Conservation (phyloP, 2,797 vertebrate genomes). For the Meda fulgida region DNA sequence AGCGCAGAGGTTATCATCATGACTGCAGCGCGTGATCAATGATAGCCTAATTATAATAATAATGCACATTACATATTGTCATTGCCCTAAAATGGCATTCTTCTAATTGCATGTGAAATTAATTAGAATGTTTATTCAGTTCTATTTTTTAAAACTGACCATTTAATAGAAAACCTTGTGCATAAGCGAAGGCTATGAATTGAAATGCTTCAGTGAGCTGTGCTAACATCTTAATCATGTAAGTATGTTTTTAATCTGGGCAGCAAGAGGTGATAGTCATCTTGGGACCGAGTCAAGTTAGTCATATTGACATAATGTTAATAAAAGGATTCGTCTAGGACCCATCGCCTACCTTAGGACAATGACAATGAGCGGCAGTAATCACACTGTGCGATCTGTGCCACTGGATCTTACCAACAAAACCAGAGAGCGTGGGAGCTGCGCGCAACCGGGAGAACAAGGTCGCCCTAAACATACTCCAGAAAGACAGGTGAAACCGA, state of each 20-base stretch:
- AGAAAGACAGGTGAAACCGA: slow-evolving; percentile 37
- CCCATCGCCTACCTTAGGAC: slow-evolving; percentile 39
- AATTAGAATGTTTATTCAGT: neutral
- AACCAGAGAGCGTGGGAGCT: slow-evolving; percentile 60
- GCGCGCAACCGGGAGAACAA: slow-evolving; percentile 51
- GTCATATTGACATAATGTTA: slow-evolving; percentile 47
- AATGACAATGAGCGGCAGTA: slow-evolving; percentile 76
- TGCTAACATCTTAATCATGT: slow-evolving; percentile 1
- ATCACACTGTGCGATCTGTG: slow-evolving; percentile 64
- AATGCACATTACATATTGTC: slow-evolving; percentile 32
- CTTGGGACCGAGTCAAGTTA: neutral
- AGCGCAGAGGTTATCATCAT: neutral
- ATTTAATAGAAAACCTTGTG: neutral
- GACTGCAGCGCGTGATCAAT: slow-evolving; percentile 6
- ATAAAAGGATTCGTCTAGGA: slow-evolving; percentile 55
- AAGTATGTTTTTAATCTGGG: slow-evolving; percentile 8
- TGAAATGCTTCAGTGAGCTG: slow-evolving; percentile 3
- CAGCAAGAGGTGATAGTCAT: slow-evolving; percentile 6
- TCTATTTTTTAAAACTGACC: too few relatives aligned
- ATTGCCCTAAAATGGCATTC: neutral
- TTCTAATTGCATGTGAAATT: neutral
- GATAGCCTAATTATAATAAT: neutral
- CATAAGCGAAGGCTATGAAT: neutral
- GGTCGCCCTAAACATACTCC: slow-evolving; percentile 46
- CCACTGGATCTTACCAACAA: slow-evolving; percentile 80